A percentile compares a stretch with the other conserved stretches of the same genome.
These are phyloP conservation scores for Melanotaenia pygmaea DNA, from an alignment of 2,797 vertebrate species.

Conservation along the genomic window DNA sequence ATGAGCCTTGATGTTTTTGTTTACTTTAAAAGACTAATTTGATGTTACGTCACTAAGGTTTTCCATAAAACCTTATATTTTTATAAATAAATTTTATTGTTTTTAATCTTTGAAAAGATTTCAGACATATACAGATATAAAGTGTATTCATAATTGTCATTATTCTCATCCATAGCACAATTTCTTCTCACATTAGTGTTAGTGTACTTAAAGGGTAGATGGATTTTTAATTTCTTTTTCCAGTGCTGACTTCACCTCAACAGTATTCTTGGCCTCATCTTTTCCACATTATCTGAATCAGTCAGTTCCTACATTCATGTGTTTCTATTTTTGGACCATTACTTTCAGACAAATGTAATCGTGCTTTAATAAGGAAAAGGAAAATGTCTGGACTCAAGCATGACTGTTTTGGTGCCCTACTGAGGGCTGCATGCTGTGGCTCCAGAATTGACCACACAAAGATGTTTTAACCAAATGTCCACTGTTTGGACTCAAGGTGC, in stretches of 20 bases:
- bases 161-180: constrained; percentile 26
- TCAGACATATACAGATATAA: not conserved
- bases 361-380: constrained; percentile 56
- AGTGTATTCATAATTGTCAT: not conserved
- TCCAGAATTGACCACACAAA: constrained; percentile 30
- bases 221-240: constrained; percentile 61
- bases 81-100: not conserved
- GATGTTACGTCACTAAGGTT: not conserved
- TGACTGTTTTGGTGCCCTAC: not conserved
- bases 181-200: constrained; percentile 52
- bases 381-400: constrained; percentile 26
- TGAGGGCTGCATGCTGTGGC: constrained; percentile 13
- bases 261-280: constrained; percentile 62
- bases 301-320: constrained; percentile 42
- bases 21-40: constrained; percentile 1
- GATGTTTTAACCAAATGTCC: constrained; percentile 39
- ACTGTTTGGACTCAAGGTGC: constrained; percentile 24
- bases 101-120: not conserved
- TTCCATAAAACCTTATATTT: not conserved
- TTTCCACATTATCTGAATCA: constrained; percentile 66
- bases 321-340: constrained; percentile 60
- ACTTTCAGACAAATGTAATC: constrained; percentile 59
- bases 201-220: constrained; percentile 20
- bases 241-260: constrained; percentile 68
- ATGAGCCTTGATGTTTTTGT: constrained; percentile 22